phyloP scores from a whole-genome alignment of 2,113 vertebrate species.

The Notothenia rossii region DNA sequence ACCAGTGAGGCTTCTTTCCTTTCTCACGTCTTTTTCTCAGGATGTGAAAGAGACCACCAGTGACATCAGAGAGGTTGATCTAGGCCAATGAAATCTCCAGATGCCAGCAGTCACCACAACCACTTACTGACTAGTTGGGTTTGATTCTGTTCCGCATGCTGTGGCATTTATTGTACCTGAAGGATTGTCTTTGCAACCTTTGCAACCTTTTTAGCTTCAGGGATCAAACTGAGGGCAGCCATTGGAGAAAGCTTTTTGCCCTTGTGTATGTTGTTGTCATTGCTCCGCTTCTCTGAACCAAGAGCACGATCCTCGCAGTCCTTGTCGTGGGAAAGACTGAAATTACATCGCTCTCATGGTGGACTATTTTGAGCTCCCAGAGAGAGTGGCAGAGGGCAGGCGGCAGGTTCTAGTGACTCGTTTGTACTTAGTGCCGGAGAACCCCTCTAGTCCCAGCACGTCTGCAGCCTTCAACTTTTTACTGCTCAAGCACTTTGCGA shows the following conservation, averaged over 20 bases:
- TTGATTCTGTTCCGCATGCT: slow-evolving; percentile 28
- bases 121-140: slow-evolving; percentile 57
- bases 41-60: slow-evolving; percentile 74
- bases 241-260: slow-evolving; percentile 46
- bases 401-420: slow-evolving; percentile 78
- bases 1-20: slow-evolving; percentile 42
- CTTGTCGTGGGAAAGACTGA: slow-evolving; percentile 88
- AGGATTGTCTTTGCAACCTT: slow-evolving; percentile 11
- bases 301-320: slow-evolving; percentile 70
- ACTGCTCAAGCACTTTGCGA: slow-evolving; percentile 58
- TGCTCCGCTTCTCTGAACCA: slow-evolving; percentile 68
- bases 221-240: slow-evolving; percentile 31
- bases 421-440: slow-evolving; percentile 74
- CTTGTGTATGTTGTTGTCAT: slow-evolving; percentile 69
- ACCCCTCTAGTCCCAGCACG: slow-evolving; percentile 67
- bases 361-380: slow-evolving; percentile 86
- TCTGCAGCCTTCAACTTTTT: slow-evolving; percentile 63
- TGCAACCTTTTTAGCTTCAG: slow-evolving; percentile 22
- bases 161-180: slow-evolving; percentile 33
- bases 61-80: slow-evolving; percentile 72
- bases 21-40: slow-evolving; percentile 53
- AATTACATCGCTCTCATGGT: slow-evolving; percentile 86
- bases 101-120: slow-evolving; percentile 64
- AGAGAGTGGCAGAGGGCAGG: slow-evolving; percentile 82
- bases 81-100: slow-evolving; percentile 78